phyloP scores from a whole-genome alignment of 2,797 vertebrate species.

The Aldrovandia affinis region DNA sequence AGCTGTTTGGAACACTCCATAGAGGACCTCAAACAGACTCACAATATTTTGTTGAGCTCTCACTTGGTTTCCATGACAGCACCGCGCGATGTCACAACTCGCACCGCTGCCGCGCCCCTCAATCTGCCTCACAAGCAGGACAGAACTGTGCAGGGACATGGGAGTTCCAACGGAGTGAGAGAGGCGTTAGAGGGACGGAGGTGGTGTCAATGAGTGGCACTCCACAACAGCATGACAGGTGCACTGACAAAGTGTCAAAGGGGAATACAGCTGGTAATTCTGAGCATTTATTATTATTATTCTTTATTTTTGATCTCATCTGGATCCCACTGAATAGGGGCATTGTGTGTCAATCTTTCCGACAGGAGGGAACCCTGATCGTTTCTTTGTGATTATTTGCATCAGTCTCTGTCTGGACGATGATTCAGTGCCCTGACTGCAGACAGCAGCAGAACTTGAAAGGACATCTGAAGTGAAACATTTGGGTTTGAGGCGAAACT shows the following conservation, averaged over 20 bases:
- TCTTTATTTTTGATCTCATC: no score
- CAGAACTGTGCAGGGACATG: neutral
- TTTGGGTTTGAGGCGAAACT: neutral
- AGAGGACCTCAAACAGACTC: conserved; percentile 2
- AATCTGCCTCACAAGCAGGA: neutral
- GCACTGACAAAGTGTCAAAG: neutral
- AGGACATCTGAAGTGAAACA: neutral
- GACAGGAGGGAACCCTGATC: neutral
- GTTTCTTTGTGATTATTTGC: neutral
- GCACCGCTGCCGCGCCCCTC: neutral
- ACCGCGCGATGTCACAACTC: conserved; percentile 26
- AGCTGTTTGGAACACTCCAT: conserved; percentile 26
- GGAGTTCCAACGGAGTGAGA: conserved; percentile 59
- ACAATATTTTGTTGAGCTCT: conserved; percentile 28
- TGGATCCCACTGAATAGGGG: neutral
- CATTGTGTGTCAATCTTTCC: neutral
- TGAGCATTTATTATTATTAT: neutral
- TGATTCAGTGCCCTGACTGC: neutral
- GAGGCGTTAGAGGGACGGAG: conserved; percentile 35
- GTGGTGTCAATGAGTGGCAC: neutral
- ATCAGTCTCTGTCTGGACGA: neutral
- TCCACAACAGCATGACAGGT: neutral
- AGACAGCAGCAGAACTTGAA: neutral
- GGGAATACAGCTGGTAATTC: neutral
- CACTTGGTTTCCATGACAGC: conserved; percentile 25